Evolutionary conservation across 2,888 invertebrate genomes (phyloP).

Genomic region (Drosophila niveifrons): DNA sequence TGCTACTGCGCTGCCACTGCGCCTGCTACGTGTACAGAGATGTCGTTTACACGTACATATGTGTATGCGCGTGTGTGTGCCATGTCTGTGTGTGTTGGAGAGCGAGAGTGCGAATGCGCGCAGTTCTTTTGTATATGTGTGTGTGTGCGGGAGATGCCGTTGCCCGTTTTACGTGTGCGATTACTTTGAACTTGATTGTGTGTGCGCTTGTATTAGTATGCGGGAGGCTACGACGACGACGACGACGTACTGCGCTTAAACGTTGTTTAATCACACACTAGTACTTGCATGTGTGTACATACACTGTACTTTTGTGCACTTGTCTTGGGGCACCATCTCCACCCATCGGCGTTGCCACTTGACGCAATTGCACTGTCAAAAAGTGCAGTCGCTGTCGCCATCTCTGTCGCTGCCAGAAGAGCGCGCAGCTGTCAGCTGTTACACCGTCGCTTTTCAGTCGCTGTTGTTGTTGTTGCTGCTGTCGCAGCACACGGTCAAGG

Average conservation of each 20-base stretch:
- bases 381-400: conserved; percentile 61
- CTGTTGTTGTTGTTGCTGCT: conserved; percentile 40
- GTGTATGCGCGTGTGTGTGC: not conserved
- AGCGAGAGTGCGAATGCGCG: conserved; percentile 69
- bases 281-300: conserved; percentile 19
- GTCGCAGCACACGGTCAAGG: conserved; percentile 61
- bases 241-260: conserved; percentile 50
- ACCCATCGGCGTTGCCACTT: conserved; percentile 53
- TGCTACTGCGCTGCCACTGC: conserved; percentile 11
- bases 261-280: conserved; percentile 25
- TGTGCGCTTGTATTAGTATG: conserved; percentile 24
- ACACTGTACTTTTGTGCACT: conserved; percentile 3
- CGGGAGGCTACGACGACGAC: conserved; percentile 12
- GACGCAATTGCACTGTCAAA: conserved; percentile 47
- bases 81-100: conserved; percentile 33
- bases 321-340: conserved; percentile 33
- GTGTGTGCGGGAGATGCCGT: conserved; percentile 50
- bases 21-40: conserved; percentile 75
- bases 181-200: conserved; percentile 72
- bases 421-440: conserved; percentile 72
- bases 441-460: conserved; percentile 51
- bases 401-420: conserved; percentile 41
- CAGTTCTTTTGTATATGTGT: conserved; percentile 45
- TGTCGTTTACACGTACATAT: conserved; percentile 40
- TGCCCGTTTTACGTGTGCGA: conserved; percentile 48